Evolutionary conservation across 2,113 vertebrate species (phyloP), one percentile per base, ranked within the genome.

Genomic region (Arvicanthis niloticus): DNA sequence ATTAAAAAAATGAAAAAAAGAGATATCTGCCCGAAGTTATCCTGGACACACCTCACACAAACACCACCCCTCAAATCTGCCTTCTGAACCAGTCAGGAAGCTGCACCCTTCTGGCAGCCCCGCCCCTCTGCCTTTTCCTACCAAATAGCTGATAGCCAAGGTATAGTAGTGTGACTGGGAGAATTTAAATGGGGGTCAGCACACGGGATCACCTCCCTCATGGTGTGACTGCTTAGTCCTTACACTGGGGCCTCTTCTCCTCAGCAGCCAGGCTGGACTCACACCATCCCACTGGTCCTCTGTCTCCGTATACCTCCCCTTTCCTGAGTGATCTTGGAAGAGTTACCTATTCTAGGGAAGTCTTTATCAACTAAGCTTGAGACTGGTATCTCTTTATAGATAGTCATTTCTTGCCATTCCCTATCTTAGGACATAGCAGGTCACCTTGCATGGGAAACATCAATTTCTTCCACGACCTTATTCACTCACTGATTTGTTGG

Each of bases 121-220:
- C 4, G 31, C 67, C 67, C 11, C 40, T 37, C 7, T 13, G 62
- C 31, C 53, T 1, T 56, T 42, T 81, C 37, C 58, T 68, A 68
- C 48, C 53, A 56, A 21, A n/a, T 12, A 65, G 62, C 26, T 65
- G 26, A 65, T 26, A 65, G 62, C 3, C 15, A 65, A 34, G 82
- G 13, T 29, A 68, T 51, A 22, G 5, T 1, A 26, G 3, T n/a
- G 45, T 89, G 67, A 89, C 15, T n/a, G 51, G 37, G 70, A 78
- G 85, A 58, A 31, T 91, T 65, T 48, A 15, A 68, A 12, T 12
- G 17, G 40, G 40, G 4, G 40, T 51, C 3, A 10, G 88, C 67
- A 26, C 21, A 6, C 3, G 0, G 13, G 5, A 1, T 29, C 8
- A 13, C 9, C 31, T 37, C 13, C 45, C 3, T 1, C 21, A 48